Base-by-base conservation (phyloP, 2,888 invertebrate genomes). In the Morpho helenor region DNA sequence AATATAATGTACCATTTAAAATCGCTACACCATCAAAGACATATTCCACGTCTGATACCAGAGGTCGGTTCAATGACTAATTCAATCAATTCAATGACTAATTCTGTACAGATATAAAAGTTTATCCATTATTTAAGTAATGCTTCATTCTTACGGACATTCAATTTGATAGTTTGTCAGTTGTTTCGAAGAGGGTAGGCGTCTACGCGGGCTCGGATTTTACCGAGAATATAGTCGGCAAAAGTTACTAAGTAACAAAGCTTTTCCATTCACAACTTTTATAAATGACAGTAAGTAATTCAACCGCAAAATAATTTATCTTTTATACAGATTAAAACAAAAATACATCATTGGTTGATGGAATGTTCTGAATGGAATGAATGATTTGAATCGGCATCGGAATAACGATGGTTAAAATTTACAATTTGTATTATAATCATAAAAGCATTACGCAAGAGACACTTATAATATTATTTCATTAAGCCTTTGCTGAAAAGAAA, bases 101-200 rank as follows among this genome's bases (percentile, higher is more conserved):
- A 43, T 7, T 43, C 43, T 43, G 3, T 3, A n/a, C 43, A 9
- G 44, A 46, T 8, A 46, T 45, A 51, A 57, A 58, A 53, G 45
- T 58, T 58, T 49, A 6, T 45, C 31, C 41, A 52, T 58, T 49
- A 53, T 43, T 47, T 53, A 58, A 49, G 49, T 39, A 44, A 23
- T 55, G 49, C 42, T 16, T 44, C 41, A 31, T 52, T 52, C 51
- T 43, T 47, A 48, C 48, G 5, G 52, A 60, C 52, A 60, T 54
- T 55, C 59, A 50, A 64, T 59, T 61, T 59, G 52, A 60, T 63
- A 63, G 60, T 61, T 63, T 65, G 63, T 61, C 62, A 64, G 64
- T 64, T 62, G 31, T 54, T 55, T 52, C 59, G 62, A 62, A 56
- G 57, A 60, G 60, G 62, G 62, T 52, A 52, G 45, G n/a, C 55